These are phyloP conservation scores for Camptogramma bilineatum DNA, from an alignment of 2,888 invertebrate species.

Conservation along the genomic window DNA sequence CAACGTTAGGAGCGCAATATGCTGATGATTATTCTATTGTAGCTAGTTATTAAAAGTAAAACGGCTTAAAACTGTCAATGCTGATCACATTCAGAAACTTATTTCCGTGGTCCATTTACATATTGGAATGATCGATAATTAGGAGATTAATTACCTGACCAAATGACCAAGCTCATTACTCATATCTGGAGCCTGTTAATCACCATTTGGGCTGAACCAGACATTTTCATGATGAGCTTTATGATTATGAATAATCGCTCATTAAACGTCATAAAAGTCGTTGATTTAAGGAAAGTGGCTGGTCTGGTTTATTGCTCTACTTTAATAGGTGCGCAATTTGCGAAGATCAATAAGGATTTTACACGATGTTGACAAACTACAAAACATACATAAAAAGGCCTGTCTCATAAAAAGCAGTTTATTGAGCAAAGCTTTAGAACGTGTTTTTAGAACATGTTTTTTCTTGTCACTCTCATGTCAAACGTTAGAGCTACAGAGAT, in stretches of 20 bases:
- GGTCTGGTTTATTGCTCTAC: background rate
- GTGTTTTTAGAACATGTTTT: too few relatives aligned
- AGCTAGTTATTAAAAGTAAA: background rate
- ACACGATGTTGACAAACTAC: background rate
- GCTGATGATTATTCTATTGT: background rate
- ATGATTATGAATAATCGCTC: slow-evolving; percentile 28
- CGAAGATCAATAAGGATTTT: background rate
- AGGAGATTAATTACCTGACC: slow-evolving; percentile 36
- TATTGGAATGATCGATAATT: slow-evolving; percentile 35
- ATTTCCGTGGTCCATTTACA: slow-evolving; percentile 33
- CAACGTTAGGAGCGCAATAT: too few relatives aligned
- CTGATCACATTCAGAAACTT: slow-evolving; percentile 18
- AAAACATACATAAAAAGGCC: too few relatives aligned
- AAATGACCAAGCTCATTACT: slow-evolving; percentile 34
- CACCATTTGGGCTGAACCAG: slow-evolving; percentile 31
- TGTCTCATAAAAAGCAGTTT: too few relatives aligned
- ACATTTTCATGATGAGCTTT: slow-evolving; percentile 28
- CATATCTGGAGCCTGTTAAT: slow-evolving; percentile 35
- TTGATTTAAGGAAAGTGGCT: slow-evolving; percentile 1
- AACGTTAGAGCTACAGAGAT: too few relatives aligned
- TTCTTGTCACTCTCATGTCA: too few relatives aligned
- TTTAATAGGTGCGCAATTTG: background rate
- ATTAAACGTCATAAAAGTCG: slow-evolving; percentile 26
- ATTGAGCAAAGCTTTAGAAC: too few relatives aligned
- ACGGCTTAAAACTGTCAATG: background rate